A percentile compares a stretch with the other conserved stretches of the same genome.
phyloP scores from a whole-genome alignment of 2,113 vertebrate genomes.

The Morphnarchus princeps region DNA sequence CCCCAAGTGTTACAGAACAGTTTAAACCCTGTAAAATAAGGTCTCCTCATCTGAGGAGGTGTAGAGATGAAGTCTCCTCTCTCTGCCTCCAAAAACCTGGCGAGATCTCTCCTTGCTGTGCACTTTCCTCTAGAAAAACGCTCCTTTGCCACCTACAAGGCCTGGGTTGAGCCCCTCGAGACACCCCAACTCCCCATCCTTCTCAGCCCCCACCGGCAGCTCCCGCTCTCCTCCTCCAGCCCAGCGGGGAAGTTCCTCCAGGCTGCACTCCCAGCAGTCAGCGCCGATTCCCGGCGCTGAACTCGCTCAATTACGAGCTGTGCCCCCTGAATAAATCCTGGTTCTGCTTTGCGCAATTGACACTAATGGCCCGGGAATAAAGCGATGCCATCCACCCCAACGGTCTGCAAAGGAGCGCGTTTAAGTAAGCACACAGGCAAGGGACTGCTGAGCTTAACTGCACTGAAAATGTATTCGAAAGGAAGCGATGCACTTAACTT shows the following conservation, averaged over 20 bases:
- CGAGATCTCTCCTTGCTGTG: neutral
- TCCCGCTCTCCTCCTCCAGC: neutral
- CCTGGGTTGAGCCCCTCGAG: neutral
- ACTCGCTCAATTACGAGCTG: constrained; percentile 47
- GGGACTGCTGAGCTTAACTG: constrained; percentile 68
- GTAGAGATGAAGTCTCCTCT: neutral
- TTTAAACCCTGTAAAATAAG: neutral
- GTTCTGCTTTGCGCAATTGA: constrained; percentile 66
- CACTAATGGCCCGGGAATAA: constrained; percentile 74
- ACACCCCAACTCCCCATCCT: neutral
- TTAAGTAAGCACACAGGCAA: constrained; percentile 61
- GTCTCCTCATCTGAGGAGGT: neutral
- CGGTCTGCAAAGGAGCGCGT: constrained; percentile 57
- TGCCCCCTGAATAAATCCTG: constrained; percentile 69
- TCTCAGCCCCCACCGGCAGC: neutral
- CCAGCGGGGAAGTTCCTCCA: neutral
- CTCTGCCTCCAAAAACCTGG: neutral
- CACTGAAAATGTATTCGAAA: constrained; percentile 66
- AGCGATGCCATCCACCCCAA: constrained; percentile 66
- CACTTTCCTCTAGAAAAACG: neutral
- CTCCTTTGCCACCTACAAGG: neutral
- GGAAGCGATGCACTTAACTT: constrained; percentile 74
- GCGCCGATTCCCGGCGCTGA: neutral
- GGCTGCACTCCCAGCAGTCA: neutral
- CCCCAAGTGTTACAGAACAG: neutral